Conservation (phyloP, 2,113 vertebrate species). For the Tinamus guttatus region DNA sequence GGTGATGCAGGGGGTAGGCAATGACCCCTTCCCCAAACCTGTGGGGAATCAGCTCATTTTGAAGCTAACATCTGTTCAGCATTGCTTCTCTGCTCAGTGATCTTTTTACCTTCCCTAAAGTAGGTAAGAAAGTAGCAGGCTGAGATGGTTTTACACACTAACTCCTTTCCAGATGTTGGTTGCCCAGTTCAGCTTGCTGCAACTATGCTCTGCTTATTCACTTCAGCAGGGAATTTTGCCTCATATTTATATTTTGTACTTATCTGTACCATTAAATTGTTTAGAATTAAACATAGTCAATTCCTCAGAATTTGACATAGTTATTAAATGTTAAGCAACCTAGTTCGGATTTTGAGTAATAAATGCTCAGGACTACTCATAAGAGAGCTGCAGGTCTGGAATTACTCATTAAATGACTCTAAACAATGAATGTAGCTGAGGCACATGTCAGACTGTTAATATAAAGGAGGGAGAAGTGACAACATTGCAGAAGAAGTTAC, state of each 20-base stretch:
- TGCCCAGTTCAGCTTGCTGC: not conserved
- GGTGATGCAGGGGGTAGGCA: not conserved
- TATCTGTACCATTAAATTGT: not conserved
- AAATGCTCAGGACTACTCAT: not conserved
- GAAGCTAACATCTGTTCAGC: not conserved
- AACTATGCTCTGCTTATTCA: not conserved
- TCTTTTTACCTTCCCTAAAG: not conserved
- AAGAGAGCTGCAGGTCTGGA: not conserved
- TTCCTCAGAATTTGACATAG: not conserved
- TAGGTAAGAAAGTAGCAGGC: not conserved
- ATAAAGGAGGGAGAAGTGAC: not conserved
- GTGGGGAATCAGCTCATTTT: not conserved
- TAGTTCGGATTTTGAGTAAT: not conserved
- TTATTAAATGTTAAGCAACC: not conserved
- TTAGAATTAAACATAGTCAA: not conserved
- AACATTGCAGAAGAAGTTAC: constrained; percentile 24
- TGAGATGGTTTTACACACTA: not conserved
- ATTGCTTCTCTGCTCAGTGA: not conserved
- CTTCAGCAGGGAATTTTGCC: not conserved
- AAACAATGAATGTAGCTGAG: not conserved
- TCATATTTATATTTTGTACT: not conserved
- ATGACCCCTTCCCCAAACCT: not conserved
- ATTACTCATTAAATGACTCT: not conserved
- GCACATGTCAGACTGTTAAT: constrained; percentile 2
- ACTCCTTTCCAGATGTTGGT: not conserved